These are phyloP conservation scores for Drosophila ironensis DNA, from an alignment of 1,140 invertebrate genomes.

Conservation along the genomic window DNA sequence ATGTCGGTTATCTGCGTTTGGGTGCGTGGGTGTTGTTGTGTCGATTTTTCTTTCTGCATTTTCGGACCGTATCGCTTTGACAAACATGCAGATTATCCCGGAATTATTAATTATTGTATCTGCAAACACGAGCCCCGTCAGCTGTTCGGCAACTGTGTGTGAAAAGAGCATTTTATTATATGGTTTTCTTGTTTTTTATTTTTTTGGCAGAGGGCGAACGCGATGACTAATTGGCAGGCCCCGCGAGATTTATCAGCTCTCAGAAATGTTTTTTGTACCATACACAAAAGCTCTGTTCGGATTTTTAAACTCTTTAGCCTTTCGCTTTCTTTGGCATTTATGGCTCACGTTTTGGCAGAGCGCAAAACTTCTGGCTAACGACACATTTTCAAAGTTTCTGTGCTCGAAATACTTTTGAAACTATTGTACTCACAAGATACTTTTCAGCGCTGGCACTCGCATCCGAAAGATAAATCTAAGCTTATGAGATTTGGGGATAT, in stretches of 20 bases:
- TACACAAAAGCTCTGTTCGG: no score
- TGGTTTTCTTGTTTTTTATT: no score
- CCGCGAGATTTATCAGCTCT: slow-evolving; percentile 22
- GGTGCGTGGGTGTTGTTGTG: slow-evolving; percentile 33
- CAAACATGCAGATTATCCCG: slow-evolving; percentile 76
- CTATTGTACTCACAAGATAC: slow-evolving; percentile 7
- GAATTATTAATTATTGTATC: slow-evolving; percentile 79
- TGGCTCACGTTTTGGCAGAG: neutral
- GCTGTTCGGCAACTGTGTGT: slow-evolving; percentile 41
- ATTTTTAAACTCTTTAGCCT: neutral
- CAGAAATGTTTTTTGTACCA: neutral
- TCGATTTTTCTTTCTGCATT: slow-evolving; percentile 28
- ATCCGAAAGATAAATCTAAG: slow-evolving; percentile 24
- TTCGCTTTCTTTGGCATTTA: neutral
- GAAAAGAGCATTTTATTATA: slow-evolving; percentile 35
- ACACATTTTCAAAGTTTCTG: neutral
- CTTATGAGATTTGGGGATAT: slow-evolving; percentile 13
- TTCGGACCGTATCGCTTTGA: slow-evolving; percentile 69
- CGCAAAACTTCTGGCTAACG: neutral
- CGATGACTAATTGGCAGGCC: slow-evolving; percentile 54
- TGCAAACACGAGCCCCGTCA: slow-evolving; percentile 62
- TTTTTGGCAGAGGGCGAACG: slow-evolving; percentile 41
- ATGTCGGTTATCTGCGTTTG: neutral
- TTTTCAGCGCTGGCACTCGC: slow-evolving; percentile 20
- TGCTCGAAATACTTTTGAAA: neutral